Evolutionary conservation across 2,113 vertebrate species (phyloP), one percentile per base, ranked within the genome.

Genomic region (Chlamydotis undulata): DNA sequence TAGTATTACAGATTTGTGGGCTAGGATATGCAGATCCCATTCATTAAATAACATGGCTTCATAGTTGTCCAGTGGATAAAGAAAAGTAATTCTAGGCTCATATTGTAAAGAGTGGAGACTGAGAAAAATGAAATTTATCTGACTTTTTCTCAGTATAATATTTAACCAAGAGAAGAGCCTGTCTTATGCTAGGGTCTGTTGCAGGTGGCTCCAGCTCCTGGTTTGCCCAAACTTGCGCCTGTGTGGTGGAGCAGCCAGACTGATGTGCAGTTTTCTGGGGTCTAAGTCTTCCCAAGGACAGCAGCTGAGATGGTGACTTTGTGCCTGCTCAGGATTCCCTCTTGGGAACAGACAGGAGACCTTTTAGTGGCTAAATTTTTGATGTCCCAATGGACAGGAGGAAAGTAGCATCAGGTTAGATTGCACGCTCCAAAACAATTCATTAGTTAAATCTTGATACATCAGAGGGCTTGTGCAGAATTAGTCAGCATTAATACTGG

Each of bases 41-140:
- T 81, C 14, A 24, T 63, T 89, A 64, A 84, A 41, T 56, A 29
- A 53, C 19, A 26, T 13, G 28, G 63, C 41, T 47, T 87, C n/a
- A n/a, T 50, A 64, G 23, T 19, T 31, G 17, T 41, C 25, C 23
- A 28, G 19, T n/a, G 49, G 53, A 68, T 79, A 63, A 70, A 43
- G n/a, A 64, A n/a, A 70, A 75, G 37, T 69, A 41, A 65, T 64
- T 87, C 69, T 41, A 76, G 3, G 4, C 74, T 71, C 6, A 10
- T 11, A 22, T 2, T 61, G 4, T 74, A n/a, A 75, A 53, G 10
- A 0, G 2, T 5, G 15, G 13, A 43, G 31, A 28, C 10, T 22
- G 64, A 87, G 35, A 41, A 15, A 49, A n/a, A 10, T 69, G n/a
- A 53, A 60, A 61, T n/a, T 16, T 49, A 15, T 26, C 43, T 37